These are phyloP conservation scores for Heliconius congener DNA, from an alignment of 1,140 invertebrate species.

Conservation along the genomic window DNA sequence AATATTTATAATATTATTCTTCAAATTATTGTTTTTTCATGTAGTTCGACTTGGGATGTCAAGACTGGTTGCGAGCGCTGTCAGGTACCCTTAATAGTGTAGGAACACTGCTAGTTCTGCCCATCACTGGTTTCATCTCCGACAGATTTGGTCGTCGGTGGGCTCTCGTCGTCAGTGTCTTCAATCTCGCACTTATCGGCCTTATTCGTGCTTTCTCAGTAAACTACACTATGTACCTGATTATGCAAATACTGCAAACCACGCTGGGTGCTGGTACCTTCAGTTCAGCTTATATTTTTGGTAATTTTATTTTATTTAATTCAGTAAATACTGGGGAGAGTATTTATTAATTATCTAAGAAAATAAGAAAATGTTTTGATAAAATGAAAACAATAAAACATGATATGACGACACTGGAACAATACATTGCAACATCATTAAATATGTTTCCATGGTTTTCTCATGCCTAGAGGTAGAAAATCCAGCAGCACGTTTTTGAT, in stretches of 20 bases:
- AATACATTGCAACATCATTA: no score
- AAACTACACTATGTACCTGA: conserved; percentile 84
- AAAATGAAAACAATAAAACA: no score
- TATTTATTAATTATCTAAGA: background rate
- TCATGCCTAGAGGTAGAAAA: no score
- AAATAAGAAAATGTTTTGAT: no score
- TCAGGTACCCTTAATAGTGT: conserved; percentile 64
- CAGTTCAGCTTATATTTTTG: conserved; percentile 72
- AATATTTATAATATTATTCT: background rate
- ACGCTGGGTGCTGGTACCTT: conserved; percentile 77
- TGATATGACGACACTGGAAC: no score
- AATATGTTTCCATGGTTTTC: no score
- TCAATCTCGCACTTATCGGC: conserved; percentile 81
- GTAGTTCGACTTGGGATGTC: conserved; percentile 65
- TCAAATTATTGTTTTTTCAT: conserved; percentile 7
- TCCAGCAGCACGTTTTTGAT: no score
- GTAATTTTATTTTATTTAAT: conserved; percentile 42
- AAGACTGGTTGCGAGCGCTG: conserved; percentile 63
- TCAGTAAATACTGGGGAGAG: background rate
- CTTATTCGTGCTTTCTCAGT: conserved; percentile 85
- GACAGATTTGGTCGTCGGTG: conserved; percentile 84
- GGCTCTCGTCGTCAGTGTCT: conserved; percentile 84
- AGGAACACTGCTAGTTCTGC: conserved; percentile 64
- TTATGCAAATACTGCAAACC: conserved; percentile 85
- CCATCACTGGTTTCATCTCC: conserved; percentile 80